A percentile compares a stretch with the other conserved stretches of the same genome.
These are phyloP conservation scores for Dipodomys stephensi DNA, from an alignment of 2,113 vertebrate genomes.

Conservation along the genomic window DNA sequence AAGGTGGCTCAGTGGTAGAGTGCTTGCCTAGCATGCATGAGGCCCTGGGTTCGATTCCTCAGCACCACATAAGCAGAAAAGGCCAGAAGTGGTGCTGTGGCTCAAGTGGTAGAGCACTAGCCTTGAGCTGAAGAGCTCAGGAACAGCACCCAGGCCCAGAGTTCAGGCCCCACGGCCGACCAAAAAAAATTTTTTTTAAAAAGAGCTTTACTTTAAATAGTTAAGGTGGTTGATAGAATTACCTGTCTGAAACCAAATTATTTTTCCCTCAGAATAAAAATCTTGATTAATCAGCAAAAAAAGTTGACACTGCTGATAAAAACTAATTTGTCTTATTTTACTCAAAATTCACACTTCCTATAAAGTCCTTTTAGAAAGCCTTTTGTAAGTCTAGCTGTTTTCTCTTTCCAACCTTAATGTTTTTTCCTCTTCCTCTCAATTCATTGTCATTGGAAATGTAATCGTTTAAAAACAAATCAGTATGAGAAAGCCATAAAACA, in stretches of 20 bases:
- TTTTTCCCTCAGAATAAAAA: slow-evolving; percentile 45
- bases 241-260: slow-evolving; percentile 15
- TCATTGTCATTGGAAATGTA: not conserved
- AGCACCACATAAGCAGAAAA: too few relatives aligned
- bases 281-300: slow-evolving; percentile 44
- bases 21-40: too few relatives aligned
- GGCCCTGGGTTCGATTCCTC: too few relatives aligned
- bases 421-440: slow-evolving; percentile 26
- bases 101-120: too few relatives aligned
- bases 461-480: not conserved
- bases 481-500: slow-evolving; percentile 9
- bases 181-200: too few relatives aligned
- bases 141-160: too few relatives aligned
- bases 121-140: too few relatives aligned
- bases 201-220: slow-evolving; percentile 12
- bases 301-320: slow-evolving; percentile 11
- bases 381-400: not conserved
- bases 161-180: too few relatives aligned
- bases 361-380: slow-evolving; percentile 19
- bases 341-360: slow-evolving; percentile 11
- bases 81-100: too few relatives aligned
- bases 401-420: not conserved
- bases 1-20: too few relatives aligned
- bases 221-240: slow-evolving; percentile 33
- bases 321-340: slow-evolving; percentile 35